phyloP scores from a whole-genome alignment of 2,888 invertebrate genomes.

The Leptinotarsa juncta region DNA sequence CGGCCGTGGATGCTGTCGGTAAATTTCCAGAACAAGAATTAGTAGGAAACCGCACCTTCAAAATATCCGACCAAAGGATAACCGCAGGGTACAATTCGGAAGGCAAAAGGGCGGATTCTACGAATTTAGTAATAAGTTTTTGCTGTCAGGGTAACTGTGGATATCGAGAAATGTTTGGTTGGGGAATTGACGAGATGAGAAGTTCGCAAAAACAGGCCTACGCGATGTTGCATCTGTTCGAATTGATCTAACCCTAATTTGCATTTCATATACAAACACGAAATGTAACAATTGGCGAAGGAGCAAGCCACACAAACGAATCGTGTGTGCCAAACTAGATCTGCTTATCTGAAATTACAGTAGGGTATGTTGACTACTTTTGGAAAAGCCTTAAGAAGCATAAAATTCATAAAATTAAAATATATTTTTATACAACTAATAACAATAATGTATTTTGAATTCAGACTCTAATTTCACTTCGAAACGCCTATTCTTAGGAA shows the following conservation, averaged over 20 bases:
- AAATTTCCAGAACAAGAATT: slow-evolving; percentile 38
- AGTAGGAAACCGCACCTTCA: slow-evolving; percentile 14
- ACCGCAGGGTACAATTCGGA: neutral
- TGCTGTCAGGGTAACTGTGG: slow-evolving; percentile 6
- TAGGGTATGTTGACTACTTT: neutral
- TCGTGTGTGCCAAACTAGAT: no score
- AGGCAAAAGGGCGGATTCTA: neutral
- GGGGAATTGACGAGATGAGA: neutral
- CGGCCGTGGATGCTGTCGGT: slow-evolving; percentile 44
- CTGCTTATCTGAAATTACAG: neutral
- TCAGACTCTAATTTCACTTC: no score
- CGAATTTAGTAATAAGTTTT: slow-evolving; percentile 12
- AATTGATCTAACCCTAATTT: neutral
- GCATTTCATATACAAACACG: neutral
- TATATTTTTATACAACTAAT: no score
- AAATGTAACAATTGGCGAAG: neutral
- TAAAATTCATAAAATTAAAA: no score
- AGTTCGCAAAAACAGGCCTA: neutral
- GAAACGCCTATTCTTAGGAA: no score
- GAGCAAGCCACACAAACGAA: neutral
- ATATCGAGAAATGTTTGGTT: neutral
- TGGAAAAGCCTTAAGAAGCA: no score
- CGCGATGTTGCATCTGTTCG: neutral
- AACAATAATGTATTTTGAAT: no score
- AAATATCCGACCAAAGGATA: slow-evolving; percentile 8